Percentiles rank a stretch among this genome's conserved stretches.
Evolutionary conservation across 2,888 invertebrate genomes (phyloP).

Genomic region (Synanthedon formicaeformis): DNA sequence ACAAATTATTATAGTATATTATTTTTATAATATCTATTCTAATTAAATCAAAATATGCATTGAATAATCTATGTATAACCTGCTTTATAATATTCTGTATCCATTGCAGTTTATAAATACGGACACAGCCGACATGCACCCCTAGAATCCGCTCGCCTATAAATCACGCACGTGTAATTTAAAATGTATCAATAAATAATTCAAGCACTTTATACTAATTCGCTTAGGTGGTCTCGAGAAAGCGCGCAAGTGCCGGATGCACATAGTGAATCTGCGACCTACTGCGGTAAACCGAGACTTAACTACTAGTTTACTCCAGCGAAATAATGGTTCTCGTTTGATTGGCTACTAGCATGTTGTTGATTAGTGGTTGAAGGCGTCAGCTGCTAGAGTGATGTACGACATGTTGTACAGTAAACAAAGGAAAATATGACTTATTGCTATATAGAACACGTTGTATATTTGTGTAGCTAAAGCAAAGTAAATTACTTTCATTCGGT

Average conservation of each 20-base stretch:
- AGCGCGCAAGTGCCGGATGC: constrained; percentile 40
- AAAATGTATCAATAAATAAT: not conserved
- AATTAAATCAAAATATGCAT: no score
- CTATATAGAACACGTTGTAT: not conserved
- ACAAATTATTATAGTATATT: no score
- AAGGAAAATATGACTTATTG: not conserved
- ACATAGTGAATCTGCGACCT: constrained; percentile 29
- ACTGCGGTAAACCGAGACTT: constrained; percentile 18
- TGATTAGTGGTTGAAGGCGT: constrained; percentile 31
- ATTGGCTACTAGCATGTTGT: constrained; percentile 34
- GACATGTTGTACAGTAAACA: not conserved
- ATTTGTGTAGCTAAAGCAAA: no score
- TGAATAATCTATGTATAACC: no score
- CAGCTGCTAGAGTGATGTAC: constrained; percentile 6
- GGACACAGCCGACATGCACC: not conserved
- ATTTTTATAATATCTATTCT: no score
- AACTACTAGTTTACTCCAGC: constrained; percentile 24
- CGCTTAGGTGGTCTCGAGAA: constrained; percentile 25
- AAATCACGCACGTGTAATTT: not conserved
- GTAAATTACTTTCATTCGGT: no score
- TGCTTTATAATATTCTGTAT: no score
- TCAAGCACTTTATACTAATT: not conserved
- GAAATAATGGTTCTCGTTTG: constrained; percentile 32
- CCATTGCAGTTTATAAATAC: not conserved
- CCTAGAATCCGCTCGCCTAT: not conserved